Base-by-base conservation (phyloP, 2,113 vertebrate genomes). In the Periophthalmus modestus region DNA sequence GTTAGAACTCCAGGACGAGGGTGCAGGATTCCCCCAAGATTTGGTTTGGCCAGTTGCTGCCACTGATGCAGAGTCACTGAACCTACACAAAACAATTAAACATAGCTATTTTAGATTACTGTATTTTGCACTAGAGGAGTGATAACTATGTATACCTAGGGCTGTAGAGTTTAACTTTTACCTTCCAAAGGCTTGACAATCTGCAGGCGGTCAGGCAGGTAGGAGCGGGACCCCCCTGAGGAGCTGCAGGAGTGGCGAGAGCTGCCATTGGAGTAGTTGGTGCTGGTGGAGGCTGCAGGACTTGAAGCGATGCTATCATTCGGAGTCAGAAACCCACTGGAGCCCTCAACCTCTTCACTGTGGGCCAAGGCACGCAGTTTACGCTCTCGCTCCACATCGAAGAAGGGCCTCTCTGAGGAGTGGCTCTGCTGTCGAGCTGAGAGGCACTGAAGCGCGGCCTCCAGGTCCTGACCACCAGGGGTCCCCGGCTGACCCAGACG, bases 111-210 rank as follows among this genome's bases (percentile, higher is more conserved):
- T 62, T 18, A 52, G 48, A 52, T 52, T 3, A 50, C 13, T 23
- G 21, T 59, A 28, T 61, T 61, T 61, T 28, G 15, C 14, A 62
- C 59, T 62, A 50, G 48, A 50, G 16, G 16, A 18, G 48, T 50
- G 1, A 50, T 16, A 50, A 50, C 4, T 50, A 16, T 50, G 47
- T 50, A 50, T 3, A 50, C 47, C 47, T 48, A 47, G 34, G 34
- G 34, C 34, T 39, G 10, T 1, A 39, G 10, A n/a, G 52, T n/a
- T 52, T 11, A 9, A 3, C 0, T 28, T 82, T 91, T 83, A 95
- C 95, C 95, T 94, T 96, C 96, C 89, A 98, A 87, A 0, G 94
- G 95, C 87, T 97, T 95, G 78, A 98, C 80, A 0, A 96, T 96
- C 92, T 96, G 95, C 81, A 97, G 93, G 28, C 96, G 94, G 78